A percentile compares a stretch with the other conserved stretches of the same genome.
These are phyloP conservation scores for Scaptodrosophila latifasciaeformis DNA, from an alignment of 2,888 invertebrate species.

Conservation along the genomic window DNA sequence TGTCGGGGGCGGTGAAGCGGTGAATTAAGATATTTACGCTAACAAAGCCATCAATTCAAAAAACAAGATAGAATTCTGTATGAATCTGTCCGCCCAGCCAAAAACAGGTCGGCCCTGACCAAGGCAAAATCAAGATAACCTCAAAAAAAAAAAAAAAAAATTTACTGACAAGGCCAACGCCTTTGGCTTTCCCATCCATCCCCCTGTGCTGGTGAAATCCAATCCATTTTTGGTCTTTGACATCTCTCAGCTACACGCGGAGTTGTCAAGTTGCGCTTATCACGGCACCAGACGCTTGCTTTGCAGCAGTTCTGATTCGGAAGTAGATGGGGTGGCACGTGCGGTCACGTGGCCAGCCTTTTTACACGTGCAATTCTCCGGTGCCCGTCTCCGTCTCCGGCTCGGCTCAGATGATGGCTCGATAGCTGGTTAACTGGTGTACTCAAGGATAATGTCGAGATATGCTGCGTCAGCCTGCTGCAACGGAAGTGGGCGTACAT, in stretches of 20 bases:
- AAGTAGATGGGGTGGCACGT: constrained; percentile 45
- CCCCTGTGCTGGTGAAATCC: not conserved
- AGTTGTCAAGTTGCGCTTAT: constrained; percentile 58
- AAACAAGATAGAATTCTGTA: not conserved
- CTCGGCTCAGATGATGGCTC: constrained; percentile 37
- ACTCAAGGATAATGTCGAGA: no score
- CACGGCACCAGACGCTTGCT: constrained; percentile 36
- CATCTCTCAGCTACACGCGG: constrained; percentile 39
- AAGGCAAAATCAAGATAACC: constrained; percentile 38
- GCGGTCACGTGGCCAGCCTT: constrained; percentile 64
- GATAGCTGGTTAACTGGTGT: not conserved
- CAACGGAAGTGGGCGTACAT: not conserved
- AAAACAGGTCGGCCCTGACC: constrained; percentile 2
- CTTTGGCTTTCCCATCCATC: not conserved
- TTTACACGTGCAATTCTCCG: constrained; percentile 55
- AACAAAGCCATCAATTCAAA: constrained; percentile 54
- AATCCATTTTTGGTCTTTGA: constrained; percentile 47
- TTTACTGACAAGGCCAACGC: not conserved
- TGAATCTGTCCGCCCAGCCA: not conserved
- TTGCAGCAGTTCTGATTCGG: not conserved
- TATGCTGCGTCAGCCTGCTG: not conserved
- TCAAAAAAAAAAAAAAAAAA: no score
- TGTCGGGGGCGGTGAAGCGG: constrained; percentile 63
- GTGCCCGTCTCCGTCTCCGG: constrained; percentile 12
- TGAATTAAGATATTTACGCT: constrained; percentile 61